phyloP scores from a whole-genome alignment of 2,888 invertebrate genomes.

The Hypomecis atomaria region DNA sequence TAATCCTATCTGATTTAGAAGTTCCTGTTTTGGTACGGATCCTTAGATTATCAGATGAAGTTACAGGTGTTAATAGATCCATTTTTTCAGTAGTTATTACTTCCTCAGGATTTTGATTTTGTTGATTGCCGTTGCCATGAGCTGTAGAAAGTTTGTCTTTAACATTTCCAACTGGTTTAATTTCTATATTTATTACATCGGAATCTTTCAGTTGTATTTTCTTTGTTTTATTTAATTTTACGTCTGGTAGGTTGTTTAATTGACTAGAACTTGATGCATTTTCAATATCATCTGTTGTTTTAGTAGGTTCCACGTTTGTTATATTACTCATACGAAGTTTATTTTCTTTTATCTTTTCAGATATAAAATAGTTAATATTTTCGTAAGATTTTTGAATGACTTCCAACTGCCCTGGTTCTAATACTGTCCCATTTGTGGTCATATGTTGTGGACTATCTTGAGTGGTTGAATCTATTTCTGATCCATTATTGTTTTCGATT shows the following conservation, averaged over 20 bases:
- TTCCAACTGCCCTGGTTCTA: background rate
- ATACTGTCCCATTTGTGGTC: background rate
- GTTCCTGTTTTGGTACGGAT: too few relatives aligned
- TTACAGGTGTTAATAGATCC: constrained; percentile 14
- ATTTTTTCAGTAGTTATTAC: constrained; percentile 2
- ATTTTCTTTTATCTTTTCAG: background rate
- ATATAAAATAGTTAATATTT: background rate
- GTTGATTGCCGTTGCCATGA: background rate
- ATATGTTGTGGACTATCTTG: background rate
- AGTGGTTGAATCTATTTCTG: background rate
- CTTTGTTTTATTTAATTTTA: background rate
- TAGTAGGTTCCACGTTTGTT: background rate
- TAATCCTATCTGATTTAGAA: background rate
- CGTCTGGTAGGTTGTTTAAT: background rate
- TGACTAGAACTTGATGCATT: background rate
- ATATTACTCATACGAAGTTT: too few relatives aligned
- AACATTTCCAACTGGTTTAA: background rate
- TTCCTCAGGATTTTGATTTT: background rate
- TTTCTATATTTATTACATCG: constrained; percentile 7
- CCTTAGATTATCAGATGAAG: background rate
- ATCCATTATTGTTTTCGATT: background rate
- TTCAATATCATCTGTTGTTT: background rate
- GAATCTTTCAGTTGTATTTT: background rate
- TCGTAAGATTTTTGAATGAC: background rate
- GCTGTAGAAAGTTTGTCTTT: background rate